Evolutionary conservation across 1,140 invertebrate species (phyloP).

Genomic region (Bombus affinis): DNA sequence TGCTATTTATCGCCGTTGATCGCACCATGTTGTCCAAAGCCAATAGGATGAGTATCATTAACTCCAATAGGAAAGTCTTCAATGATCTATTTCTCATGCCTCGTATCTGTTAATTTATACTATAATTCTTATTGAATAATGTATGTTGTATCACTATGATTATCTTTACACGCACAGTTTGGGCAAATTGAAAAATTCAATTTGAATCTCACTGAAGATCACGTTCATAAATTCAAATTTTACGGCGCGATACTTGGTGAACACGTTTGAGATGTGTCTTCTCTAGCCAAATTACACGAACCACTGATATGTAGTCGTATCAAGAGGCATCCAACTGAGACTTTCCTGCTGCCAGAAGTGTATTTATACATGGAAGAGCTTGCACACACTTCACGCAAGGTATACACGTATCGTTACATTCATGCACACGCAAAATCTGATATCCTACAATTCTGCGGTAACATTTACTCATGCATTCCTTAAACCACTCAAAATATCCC

Average conservation of each 20-base stretch:
- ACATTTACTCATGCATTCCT: constrained; percentile 32
- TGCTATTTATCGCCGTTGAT: constrained; percentile 14
- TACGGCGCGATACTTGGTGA: not conserved
- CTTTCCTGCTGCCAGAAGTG: constrained; percentile 71
- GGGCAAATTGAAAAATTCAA: too few relatives aligned
- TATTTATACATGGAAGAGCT: constrained; percentile 73
- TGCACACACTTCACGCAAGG: constrained; percentile 54
- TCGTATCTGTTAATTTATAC: constrained; percentile 1
- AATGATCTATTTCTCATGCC: constrained; percentile 40
- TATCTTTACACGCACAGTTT: not conserved
- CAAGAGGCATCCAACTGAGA: constrained; percentile 67
- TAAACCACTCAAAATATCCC: constrained; percentile 13
- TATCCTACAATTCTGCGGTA: constrained; percentile 14
- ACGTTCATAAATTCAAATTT: not conserved
- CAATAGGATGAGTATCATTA: constrained; percentile 54
- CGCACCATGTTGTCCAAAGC: constrained; percentile 26
- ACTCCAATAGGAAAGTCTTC: constrained; percentile 11
- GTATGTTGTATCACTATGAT: not conserved
- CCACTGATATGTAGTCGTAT: constrained; percentile 34
- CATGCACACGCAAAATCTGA: constrained; percentile 33
- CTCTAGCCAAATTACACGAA: constrained; percentile 13
- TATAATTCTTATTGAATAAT: not conserved
- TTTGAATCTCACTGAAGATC: not conserved
- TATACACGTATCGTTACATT: constrained; percentile 28
- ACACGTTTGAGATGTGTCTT: not conserved